Percentiles rank a stretch among this genome's conserved stretches.
Evolutionary conservation across 2,797 vertebrate genomes (phyloP).

Genomic region (Gymnopithys bicolor): DNA sequence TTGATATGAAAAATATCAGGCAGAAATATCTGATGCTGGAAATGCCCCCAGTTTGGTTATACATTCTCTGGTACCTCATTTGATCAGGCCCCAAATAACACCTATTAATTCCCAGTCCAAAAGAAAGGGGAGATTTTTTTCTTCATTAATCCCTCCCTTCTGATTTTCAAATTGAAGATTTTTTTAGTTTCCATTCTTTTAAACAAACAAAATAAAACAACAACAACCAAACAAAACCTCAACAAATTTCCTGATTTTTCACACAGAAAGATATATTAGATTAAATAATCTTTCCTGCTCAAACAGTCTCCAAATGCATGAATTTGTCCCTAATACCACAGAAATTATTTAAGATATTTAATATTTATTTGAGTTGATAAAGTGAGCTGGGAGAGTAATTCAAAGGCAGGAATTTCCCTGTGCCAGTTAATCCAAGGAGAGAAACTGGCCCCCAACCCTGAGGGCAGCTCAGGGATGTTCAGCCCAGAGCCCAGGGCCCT

Average conservation of each 20-base stretch:
- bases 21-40: neutral
- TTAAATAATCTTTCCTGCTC: neutral
- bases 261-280: neutral
- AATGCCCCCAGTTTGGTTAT: neutral
- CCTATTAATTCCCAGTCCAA: neutral
- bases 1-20: neutral
- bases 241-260: neutral
- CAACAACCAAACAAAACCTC: neutral
- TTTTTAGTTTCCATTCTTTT: neutral
- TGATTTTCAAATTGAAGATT: neutral
- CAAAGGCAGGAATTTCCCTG: neutral
- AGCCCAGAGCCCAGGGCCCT: neutral
- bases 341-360: neutral
- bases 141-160: neutral
- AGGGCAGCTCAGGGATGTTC: neutral
- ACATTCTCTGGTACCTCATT: neutral
- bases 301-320: neutral
- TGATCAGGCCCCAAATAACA: neutral
- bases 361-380: neutral
- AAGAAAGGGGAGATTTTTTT: neutral
- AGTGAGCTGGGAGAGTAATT: neutral
- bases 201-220: neutral
- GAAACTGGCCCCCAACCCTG: rapidly evolving
- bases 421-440: neutral
- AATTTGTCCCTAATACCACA: neutral